Conservation (phyloP, 2,888 invertebrate genomes). For the Eupithecia inturbata region DNA sequence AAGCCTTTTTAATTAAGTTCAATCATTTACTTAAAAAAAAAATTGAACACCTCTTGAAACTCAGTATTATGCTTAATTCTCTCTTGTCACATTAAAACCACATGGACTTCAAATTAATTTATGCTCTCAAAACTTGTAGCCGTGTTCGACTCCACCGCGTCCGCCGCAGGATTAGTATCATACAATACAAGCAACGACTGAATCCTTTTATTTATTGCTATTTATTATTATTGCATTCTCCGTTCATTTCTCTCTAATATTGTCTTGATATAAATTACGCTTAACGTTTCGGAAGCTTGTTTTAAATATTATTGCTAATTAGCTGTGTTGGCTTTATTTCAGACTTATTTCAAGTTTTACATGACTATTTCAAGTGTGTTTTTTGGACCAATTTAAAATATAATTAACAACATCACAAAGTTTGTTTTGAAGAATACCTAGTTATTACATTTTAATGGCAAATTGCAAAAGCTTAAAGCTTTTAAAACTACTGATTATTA, state of each 20-base stretch:
- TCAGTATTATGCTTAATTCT: not conserved
- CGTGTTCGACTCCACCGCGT: conserved; percentile 58
- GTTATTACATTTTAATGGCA: too few relatives aligned
- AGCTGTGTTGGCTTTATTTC: conserved; percentile 51
- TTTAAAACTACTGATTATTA: not conserved
- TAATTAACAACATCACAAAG: not conserved
- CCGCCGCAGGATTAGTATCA: conserved; percentile 78
- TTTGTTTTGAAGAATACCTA: not conserved
- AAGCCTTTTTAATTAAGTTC: too few relatives aligned
- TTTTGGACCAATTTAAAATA: not conserved
- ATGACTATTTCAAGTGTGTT: not conserved
- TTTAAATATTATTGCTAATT: conserved; percentile 80
- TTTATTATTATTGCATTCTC: conserved; percentile 85
- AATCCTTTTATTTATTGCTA: conserved; percentile 85
- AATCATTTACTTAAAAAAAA: too few relatives aligned
- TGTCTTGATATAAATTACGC: conserved; percentile 81
- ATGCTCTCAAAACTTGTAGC: conserved; percentile 17
- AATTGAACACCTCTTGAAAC: not conserved
- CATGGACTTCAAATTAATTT: not conserved
- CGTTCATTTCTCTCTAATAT: conserved; percentile 81
- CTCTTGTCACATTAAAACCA: not conserved
- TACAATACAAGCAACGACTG: conserved; percentile 84
- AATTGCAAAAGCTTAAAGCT: not conserved
- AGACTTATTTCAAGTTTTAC: not conserved
- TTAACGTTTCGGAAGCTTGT: conserved; percentile 71